Conservation (phyloP, 2,797 vertebrate genomes). For the Mastacembelus armatus region DNA sequence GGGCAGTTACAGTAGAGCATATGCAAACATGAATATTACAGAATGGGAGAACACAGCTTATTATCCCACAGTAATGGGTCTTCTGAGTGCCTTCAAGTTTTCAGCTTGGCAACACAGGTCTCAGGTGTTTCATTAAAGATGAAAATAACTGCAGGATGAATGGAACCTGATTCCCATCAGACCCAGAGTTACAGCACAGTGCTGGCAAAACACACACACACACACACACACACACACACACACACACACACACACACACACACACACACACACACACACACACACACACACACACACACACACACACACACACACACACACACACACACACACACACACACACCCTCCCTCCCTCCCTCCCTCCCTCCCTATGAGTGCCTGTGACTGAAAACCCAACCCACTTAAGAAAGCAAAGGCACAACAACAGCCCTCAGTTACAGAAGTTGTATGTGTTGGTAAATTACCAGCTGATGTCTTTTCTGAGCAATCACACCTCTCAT, state of each 20-base stretch:
- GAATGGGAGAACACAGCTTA: constrained; percentile 10
- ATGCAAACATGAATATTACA: constrained; percentile 7
- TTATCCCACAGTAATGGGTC: constrained; percentile 33
- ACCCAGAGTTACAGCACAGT: constrained; percentile 14
- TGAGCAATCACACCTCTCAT: constrained; percentile 56
- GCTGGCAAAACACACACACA: constrained; percentile 14
- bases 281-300: constrained; percentile 16
- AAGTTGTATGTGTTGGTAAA: constrained; percentile 45
- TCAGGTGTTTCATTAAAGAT: constrained; percentile 67
- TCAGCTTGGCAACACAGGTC: constrained; percentile 36
- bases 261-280: constrained; percentile 15
- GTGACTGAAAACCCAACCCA: constrained; percentile 30
- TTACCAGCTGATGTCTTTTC: constrained; percentile 46
- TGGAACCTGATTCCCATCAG: constrained; percentile 35
- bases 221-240: constrained; percentile 15
- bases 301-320: constrained; percentile 18
- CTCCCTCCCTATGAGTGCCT: not conserved
- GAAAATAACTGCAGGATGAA: constrained; percentile 47
- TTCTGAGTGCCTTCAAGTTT: constrained; percentile 16
- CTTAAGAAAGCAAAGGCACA: constrained; percentile 27
- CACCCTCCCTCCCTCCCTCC: too few species aligned
- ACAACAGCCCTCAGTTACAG: constrained; percentile 47
- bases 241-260: constrained; percentile 16
- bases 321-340: constrained; percentile 17
- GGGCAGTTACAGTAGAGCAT: not conserved